Conservation (phyloP, 2,797 vertebrate genomes). For the Syngnathus acus region DNA sequence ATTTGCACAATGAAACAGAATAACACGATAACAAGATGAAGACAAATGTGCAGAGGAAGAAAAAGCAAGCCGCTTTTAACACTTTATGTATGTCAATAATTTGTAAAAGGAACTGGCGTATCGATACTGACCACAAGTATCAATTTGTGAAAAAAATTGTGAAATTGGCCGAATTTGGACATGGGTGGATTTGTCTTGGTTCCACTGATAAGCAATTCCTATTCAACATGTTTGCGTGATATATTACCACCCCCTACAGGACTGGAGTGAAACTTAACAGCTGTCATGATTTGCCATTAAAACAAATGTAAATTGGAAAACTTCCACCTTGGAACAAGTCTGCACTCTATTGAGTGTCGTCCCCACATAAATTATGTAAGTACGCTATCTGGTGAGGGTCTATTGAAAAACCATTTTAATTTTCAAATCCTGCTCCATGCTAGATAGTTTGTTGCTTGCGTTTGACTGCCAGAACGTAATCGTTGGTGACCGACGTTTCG, state of each 20-base stretch:
- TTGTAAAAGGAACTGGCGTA: too few species aligned
- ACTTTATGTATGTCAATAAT: too few species aligned
- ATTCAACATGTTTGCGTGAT: too few species aligned
- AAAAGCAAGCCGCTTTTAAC: too few species aligned
- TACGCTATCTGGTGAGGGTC: not conserved
- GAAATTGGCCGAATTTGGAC: too few species aligned
- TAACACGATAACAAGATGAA: too few species aligned
- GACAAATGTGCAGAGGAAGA: too few species aligned
- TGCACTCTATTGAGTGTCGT: not conserved
- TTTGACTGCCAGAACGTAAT: not conserved
- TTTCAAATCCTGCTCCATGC: not conserved
- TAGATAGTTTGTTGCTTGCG: not conserved
- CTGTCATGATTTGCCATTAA: conserved; percentile 9
- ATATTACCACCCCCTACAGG: not conserved
- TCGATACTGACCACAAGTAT: too few species aligned
- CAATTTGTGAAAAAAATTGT: too few species aligned
- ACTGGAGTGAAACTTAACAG: not conserved
- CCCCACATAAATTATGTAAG: not conserved
- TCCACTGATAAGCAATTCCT: too few species aligned
- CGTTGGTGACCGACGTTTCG: not conserved
- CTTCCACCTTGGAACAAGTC: not conserved
- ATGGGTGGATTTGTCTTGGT: too few species aligned
- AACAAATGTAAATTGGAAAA: not conserved
- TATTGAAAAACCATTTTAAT: not conserved
- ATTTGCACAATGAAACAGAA: too few species aligned